These are phyloP conservation scores for Isurus oxyrinchus DNA, from an alignment of 2,113 vertebrate genomes.

Conservation along the genomic window DNA sequence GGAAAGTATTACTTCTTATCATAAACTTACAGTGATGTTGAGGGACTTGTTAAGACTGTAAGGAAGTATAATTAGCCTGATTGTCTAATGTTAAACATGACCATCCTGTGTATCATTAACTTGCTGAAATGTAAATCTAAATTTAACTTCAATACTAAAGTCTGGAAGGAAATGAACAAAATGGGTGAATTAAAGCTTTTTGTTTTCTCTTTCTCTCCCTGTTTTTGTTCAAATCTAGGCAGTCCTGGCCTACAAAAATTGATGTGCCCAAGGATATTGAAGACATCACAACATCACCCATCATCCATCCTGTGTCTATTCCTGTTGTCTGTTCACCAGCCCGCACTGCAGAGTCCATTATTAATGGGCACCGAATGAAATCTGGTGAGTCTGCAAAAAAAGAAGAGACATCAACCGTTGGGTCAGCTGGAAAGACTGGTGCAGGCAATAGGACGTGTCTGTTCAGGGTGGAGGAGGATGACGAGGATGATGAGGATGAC, in stretches of 20 bases:
- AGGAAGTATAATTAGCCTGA: neutral
- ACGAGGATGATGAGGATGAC: slow-evolving; percentile 92
- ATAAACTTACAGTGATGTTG: neutral
- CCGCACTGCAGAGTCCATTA: slow-evolving; percentile 73
- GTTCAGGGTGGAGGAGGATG: slow-evolving; percentile 89
- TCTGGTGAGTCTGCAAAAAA: slow-evolving; percentile 69
- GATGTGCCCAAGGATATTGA: slow-evolving; percentile 93
- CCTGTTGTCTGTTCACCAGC: slow-evolving; percentile 71
- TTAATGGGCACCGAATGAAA: slow-evolving; percentile 85
- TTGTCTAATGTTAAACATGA: neutral
- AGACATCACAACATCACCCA: slow-evolving; percentile 79
- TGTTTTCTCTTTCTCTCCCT: too few species aligned
- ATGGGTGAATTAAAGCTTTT: neutral
- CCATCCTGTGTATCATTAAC: neutral
- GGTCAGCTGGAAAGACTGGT: slow-evolving; percentile 55
- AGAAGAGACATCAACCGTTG: slow-evolving; percentile 60
- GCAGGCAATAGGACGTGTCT: slow-evolving; percentile 76
- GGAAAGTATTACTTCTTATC: neutral
- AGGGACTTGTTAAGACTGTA: neutral
- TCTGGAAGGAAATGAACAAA: neutral
- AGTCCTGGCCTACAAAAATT: slow-evolving; percentile 89
- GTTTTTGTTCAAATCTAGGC: slow-evolving; percentile 57
- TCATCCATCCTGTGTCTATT: slow-evolving; percentile 69
- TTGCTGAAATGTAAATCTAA: slow-evolving; percentile 14
- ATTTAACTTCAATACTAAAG: neutral